Base-by-base conservation (phyloP, 1,140 invertebrate species). In the Pseudomyrmex pallidus region DNA sequence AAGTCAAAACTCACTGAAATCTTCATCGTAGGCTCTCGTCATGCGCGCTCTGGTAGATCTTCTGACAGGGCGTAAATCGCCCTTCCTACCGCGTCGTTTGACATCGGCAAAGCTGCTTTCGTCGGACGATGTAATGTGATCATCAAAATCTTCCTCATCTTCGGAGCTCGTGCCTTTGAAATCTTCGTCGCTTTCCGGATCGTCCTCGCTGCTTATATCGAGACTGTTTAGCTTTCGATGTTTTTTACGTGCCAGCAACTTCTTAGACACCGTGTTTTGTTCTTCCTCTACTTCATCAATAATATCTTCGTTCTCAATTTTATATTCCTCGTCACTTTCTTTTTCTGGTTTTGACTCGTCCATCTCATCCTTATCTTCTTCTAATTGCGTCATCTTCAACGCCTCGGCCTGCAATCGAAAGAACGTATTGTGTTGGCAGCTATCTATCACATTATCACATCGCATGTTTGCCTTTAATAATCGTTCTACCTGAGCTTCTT, bases 151-250 rank as follows among this genome's bases (percentile, higher is more conserved):
- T 76, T 96, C 95, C 0, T 96, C 96, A 0, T 96, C 95, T 9
- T 96, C 96, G 2, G 95, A 95, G 90, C 94, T 95, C 0, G 93
- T 93, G n/a, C 96, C 97, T 89, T 98, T 97, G 86, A 98, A 98
- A 92, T 98, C 97, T 93, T 98, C 97, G 90, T 98, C 98, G 1
- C 96, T 97, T 83, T 96, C 95, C 82, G 96, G 96, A 91, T 97
- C 97, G 78, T 97, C 97, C 76, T 97, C 97, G 57, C 97, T 97
- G 48, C 96, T 96, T 3, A 97, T 96, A 87, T 98, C 97, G 12
- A 98, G 93, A 82, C 96, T 97, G 89, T 97, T 98, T 1, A 98
- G 92, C 85, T 97, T 97, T 1, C 97, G 94, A 44, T 96, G 95
- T 89, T 97, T 97, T 86, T 97, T 97, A 68, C 95, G 95, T 9